Base-by-base conservation (phyloP, 2,888 invertebrate species). In the Xestia ashworthii region DNA sequence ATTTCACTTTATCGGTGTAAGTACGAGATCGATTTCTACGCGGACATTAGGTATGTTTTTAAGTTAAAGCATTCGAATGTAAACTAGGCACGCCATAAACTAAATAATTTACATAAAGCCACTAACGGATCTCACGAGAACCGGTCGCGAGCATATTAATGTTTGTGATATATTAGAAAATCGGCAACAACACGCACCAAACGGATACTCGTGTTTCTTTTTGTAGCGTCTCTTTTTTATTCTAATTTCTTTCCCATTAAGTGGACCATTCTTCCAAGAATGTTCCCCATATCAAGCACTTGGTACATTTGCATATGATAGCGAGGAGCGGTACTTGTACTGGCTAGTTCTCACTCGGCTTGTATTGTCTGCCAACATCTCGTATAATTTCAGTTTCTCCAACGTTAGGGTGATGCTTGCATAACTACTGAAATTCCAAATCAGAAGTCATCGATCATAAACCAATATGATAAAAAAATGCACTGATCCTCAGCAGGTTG, bases 111-210 rank as follows among this genome's bases (percentile, higher is more conserved):
- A 96, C 96, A 96, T 96, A 96, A 95, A 95, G 93, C 96, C 94
- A 94, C 95, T 96, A 96, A 96, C 96, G 96, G 96, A 95, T 96
- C 96, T 96, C 95, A 93, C 93, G 90, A 92, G 91, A 96, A 96
- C 96, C 94, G 93, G 96, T 96, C 94, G 89, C 88, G 83, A 90
- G 93, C 92, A 94, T 94, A 94, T 95, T 95, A 95, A 96, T 96
- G 95, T 91, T 90, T 87, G 96, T 96, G 96, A 96, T 96, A 95
- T 96, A 96, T 96, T 96, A 96, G 96, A 96, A 95, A 96, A 96
- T 96, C 95, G 94, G 93, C 94, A 91, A 92, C 89, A 90, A 89
- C 90, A 89, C 85, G 87, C 90, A 92, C 90, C 88, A 85, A 75
- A 80, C 87, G 78, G 84, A 84, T 80, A 89, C 91, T 90, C 91